phyloP scores from a whole-genome alignment of 2,113 vertebrate genomes.

The Cynoglossus semilaevis region DNA sequence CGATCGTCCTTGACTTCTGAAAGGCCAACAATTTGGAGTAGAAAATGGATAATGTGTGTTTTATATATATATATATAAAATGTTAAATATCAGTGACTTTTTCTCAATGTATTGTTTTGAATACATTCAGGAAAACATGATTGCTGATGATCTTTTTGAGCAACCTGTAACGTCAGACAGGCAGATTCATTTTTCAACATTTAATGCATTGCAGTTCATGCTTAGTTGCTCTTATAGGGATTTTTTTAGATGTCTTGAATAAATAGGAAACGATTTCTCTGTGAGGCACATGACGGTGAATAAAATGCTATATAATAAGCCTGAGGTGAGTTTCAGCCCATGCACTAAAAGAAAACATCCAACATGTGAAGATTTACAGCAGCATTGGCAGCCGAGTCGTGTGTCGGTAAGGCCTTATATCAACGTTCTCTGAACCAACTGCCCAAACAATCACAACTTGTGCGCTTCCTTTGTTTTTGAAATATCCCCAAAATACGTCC shows the following conservation, averaged over 20 bases:
- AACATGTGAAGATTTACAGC: constrained; percentile 41
- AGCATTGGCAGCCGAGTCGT: constrained; percentile 28
- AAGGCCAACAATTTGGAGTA: constrained; percentile 6
- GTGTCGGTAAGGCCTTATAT: constrained; percentile 64
- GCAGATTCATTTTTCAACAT: constrained; percentile 58
- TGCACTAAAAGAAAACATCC: too few relatives aligned
- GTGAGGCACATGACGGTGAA: constrained; percentile 74
- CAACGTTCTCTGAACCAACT: constrained; percentile 64
- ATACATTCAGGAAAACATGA: constrained; percentile 49
- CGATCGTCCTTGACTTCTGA: constrained; percentile 9
- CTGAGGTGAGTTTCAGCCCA: too few relatives aligned
- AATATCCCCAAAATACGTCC: constrained; percentile 58
- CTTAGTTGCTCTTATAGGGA: constrained; percentile 59
- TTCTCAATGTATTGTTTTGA: constrained; percentile 59
- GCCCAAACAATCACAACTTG: constrained; percentile 62
- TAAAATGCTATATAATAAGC: constrained; percentile 35
- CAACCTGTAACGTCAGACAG: constrained; percentile 24
- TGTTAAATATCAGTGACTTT: too few relatives aligned
- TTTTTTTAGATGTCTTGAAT: constrained; percentile 69
- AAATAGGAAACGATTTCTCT: constrained; percentile 57
- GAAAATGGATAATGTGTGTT: constrained; percentile 4
- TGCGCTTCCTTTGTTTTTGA: constrained; percentile 71
- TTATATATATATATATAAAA: too few relatives aligned
- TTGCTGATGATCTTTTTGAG: constrained; percentile 31
- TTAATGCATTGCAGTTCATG: constrained; percentile 69